Conservation (phyloP, 2,797 vertebrate genomes). For the Lacerta bilineata region DNA sequence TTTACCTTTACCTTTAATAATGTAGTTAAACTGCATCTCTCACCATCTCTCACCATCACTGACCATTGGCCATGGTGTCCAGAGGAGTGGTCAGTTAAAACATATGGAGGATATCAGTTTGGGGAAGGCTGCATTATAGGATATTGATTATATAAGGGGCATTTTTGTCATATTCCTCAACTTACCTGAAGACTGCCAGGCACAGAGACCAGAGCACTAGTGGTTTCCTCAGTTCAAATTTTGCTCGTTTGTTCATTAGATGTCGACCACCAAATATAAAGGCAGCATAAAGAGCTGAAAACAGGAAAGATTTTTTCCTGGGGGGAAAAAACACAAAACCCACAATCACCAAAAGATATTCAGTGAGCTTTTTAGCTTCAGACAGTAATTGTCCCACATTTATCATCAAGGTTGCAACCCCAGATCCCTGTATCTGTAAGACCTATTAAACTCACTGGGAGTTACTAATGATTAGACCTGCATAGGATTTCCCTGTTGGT, state of each 20-base stretch:
- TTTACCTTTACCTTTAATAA: too few relatives aligned
- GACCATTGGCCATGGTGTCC: neutral
- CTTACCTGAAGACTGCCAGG: constrained; percentile 96
- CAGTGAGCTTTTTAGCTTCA: constrained; percentile 9
- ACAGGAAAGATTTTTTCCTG: constrained; percentile 99
- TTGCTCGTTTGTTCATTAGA: constrained; percentile 98
- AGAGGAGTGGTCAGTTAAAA: neutral
- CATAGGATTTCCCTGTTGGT: neutral
- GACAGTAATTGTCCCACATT: neutral
- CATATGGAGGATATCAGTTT: neutral
- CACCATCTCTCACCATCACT: neutral
- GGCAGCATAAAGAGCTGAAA: constrained; percentile 95
- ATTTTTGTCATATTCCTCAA: neutral
- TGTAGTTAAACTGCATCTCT: neutral
- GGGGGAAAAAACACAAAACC: constrained; percentile 58
- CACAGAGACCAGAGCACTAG: constrained; percentile 97
- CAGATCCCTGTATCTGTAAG: neutral
- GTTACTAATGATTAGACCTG: neutral
- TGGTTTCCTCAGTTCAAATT: constrained; percentile 97
- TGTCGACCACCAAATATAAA: constrained; percentile 96
- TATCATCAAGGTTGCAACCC: neutral
- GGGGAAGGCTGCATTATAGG: neutral
- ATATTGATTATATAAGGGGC: neutral
- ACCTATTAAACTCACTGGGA: neutral
- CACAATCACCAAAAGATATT: constrained; percentile 37